phyloP scores from a whole-genome alignment of 2,113 vertebrate genomes.

The Perca schrenkii region DNA sequence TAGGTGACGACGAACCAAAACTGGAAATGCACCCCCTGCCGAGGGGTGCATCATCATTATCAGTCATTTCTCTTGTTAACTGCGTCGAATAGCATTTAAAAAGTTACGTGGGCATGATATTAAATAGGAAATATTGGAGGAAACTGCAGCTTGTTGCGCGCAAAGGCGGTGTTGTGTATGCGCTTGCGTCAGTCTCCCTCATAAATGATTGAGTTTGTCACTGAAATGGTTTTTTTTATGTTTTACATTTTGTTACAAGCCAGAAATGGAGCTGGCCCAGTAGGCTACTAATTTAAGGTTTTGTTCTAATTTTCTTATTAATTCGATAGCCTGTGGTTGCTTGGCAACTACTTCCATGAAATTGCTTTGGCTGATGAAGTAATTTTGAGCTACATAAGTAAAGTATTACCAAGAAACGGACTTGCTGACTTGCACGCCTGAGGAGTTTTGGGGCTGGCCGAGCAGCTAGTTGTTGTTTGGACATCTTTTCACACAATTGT shows the following conservation, averaged over 20 bases:
- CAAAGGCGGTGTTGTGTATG: slow-evolving; percentile 7
- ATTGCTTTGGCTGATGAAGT: neutral
- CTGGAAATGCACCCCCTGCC: neutral
- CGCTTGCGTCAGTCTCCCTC: neutral
- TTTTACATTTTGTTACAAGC: neutral
- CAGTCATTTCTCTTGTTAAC: neutral
- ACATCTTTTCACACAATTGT: slow-evolving; percentile 1
- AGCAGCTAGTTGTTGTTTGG: slow-evolving; percentile 25
- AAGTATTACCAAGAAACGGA: neutral
- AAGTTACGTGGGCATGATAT: neutral
- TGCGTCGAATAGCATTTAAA: neutral
- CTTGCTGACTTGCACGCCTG: neutral
- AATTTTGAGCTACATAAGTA: neutral
- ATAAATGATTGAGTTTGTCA: neutral
- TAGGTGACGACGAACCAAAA: neutral
- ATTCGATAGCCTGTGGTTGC: neutral
- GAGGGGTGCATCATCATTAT: neutral
- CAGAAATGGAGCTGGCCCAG: neutral
- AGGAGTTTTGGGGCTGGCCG: slow-evolving; percentile 5
- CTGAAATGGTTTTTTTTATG: neutral
- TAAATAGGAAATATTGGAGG: neutral
- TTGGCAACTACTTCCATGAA: slow-evolving; percentile 22
- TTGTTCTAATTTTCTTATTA: neutral
- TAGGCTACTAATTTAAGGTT: neutral
- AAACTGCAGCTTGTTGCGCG: slow-evolving; percentile 31